These are phyloP conservation scores for Drymonia ruficornis DNA, from an alignment of 2,888 invertebrate genomes.

Conservation along the genomic window DNA sequence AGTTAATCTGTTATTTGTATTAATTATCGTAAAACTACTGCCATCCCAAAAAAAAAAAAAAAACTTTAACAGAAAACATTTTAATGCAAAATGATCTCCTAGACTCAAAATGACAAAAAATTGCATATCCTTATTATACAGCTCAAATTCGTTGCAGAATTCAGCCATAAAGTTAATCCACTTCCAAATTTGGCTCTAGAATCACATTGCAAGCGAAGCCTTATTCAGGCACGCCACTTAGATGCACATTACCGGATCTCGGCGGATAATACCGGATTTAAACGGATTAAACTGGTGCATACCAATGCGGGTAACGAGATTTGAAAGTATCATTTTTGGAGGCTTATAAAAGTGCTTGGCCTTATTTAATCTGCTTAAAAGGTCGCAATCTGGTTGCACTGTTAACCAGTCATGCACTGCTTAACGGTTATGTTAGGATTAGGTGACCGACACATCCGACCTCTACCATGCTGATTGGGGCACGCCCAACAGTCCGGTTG, in stretches of 20 bases:
- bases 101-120: background rate
- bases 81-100: background rate
- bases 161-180: background rate
- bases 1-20: no score
- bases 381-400: no score
- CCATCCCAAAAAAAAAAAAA: no score
- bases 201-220: conserved; percentile 20
- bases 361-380: no score
- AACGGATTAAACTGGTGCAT: conserved; percentile 31
- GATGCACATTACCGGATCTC: conserved; percentile 37
- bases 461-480: no score
- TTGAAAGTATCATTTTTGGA: background rate
- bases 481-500: no score
- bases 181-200: conserved; percentile 26
- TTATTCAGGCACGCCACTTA: conserved; percentile 30
- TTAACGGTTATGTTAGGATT: no score
- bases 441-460: no score
- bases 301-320: conserved; percentile 19
- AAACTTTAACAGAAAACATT: no score
- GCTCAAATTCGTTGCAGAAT: background rate
- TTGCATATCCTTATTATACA: background rate
- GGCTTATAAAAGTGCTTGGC: background rate
- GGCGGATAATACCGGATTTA: conserved; percentile 39
- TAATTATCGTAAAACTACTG: no score
- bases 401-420: no score